phyloP scores from a whole-genome alignment of 1,140 invertebrate genomes.

The Penaeus indicus region DNA sequence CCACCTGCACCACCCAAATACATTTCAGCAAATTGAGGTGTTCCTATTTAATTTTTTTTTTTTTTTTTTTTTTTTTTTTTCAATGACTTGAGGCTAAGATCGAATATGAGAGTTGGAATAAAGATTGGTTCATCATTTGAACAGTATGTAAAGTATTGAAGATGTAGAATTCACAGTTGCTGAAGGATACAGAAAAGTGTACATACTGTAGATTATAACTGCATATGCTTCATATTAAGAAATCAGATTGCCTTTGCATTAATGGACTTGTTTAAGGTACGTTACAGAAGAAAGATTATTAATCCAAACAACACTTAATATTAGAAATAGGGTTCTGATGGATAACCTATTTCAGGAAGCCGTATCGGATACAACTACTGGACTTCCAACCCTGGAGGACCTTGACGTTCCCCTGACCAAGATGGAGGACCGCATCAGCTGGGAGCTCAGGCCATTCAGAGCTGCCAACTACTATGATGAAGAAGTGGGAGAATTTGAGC shows the following conservation, averaged over 20 bases:
- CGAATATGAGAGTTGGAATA: no score
- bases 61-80: not conserved
- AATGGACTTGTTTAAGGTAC: no score
- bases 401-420: conserved; percentile 82
- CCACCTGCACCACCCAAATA: conserved; percentile 76
- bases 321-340: not conserved
- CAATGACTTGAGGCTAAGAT: no score
- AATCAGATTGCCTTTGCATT: no score
- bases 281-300: no score
- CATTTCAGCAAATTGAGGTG: conserved; percentile 47
- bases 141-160: no score
- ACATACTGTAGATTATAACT: no score
- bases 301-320: no score
- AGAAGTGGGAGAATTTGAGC: conserved; percentile 81
- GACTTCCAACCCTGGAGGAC: conserved; percentile 86
- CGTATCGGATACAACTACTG: conserved; percentile 79
- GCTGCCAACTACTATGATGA: conserved; percentile 80
- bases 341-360: conserved; percentile 77
- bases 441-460: conserved; percentile 80
- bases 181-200: not conserved
- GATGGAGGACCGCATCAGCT: conserved; percentile 84
- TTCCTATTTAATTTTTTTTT: not conserved
- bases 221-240: no score
- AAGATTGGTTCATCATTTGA: no score
- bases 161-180: not conserved